These are phyloP conservation scores for Trachelus tabidus DNA, from an alignment of 2,888 invertebrate species.

Conservation along the genomic window DNA sequence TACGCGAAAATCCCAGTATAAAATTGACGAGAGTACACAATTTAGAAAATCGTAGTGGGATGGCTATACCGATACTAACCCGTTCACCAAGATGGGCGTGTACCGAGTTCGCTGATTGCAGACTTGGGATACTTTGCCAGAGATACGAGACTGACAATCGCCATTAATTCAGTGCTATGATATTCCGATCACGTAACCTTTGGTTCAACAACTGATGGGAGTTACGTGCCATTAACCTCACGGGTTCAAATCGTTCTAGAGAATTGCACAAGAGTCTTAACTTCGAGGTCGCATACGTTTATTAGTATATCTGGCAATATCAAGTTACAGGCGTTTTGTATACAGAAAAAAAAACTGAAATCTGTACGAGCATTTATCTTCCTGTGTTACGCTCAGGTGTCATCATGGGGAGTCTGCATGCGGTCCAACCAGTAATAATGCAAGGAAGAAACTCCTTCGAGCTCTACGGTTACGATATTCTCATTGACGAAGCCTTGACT, in stretches of 20 bases:
- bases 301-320: background rate
- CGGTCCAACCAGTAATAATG: conserved; percentile 70
- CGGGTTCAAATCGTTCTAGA: background rate
- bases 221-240: background rate
- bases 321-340: background rate
- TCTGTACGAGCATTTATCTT: background rate
- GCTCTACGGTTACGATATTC: conserved; percentile 73
- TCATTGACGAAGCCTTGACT: conserved; percentile 70
- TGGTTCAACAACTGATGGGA: conserved; percentile 2
- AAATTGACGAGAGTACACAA: background rate
- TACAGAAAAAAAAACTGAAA: background rate
- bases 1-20: background rate
- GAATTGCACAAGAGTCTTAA: background rate
- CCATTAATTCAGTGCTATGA: background rate
- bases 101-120: background rate
- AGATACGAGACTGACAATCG: background rate
- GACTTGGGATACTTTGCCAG: background rate
- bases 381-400: conserved; percentile 52
- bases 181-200: conserved; percentile 16
- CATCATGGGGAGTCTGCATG: conserved; percentile 69
- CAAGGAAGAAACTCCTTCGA: conserved; percentile 72
- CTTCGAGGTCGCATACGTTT: background rate
- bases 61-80: background rate
- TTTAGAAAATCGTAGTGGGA: background rate
- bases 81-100: background rate